phyloP scores from a whole-genome alignment of 2,888 invertebrate species.

The Cataglyphis albicans region DNA sequence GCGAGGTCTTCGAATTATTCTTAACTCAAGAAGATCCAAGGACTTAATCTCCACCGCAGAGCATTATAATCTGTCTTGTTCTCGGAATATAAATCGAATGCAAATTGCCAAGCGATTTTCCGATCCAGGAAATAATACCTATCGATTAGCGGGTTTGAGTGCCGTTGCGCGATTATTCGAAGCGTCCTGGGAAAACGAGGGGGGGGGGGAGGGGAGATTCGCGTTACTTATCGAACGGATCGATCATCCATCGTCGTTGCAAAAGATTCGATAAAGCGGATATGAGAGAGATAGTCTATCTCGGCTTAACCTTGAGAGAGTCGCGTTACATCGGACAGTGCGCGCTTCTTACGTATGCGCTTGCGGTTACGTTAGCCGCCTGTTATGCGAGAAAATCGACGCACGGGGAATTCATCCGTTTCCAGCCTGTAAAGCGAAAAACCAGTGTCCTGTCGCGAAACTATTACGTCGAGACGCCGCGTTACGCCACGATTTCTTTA shows the following conservation, averaged over 20 bases:
- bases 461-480: slow-evolving; percentile 16
- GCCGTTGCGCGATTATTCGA: slow-evolving; percentile 45
- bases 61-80: slow-evolving; percentile 52
- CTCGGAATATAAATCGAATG: slow-evolving; percentile 55
- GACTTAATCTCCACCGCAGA: slow-evolving; percentile 48
- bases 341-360: slow-evolving; percentile 24
- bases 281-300: slow-evolving; percentile 44
- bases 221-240: slow-evolving; percentile 30
- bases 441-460: slow-evolving; percentile 20
- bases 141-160: slow-evolving; percentile 54
- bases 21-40: slow-evolving; percentile 37
- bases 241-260: slow-evolving; percentile 24
- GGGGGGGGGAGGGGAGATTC: neutral
- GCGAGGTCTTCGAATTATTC: slow-evolving; percentile 36
- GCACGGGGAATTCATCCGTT: slow-evolving; percentile 18
- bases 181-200: slow-evolving; percentile 20
- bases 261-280: slow-evolving; percentile 37
- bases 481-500: slow-evolving; percentile 44
- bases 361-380: slow-evolving; percentile 58
- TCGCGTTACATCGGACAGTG: slow-evolving; percentile 56
- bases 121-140: slow-evolving; percentile 58
- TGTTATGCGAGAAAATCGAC: slow-evolving; percentile 40
- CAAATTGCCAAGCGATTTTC: slow-evolving; percentile 54
- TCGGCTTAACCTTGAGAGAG: slow-evolving; percentile 67
- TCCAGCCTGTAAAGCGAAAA: slow-evolving; percentile 21